Percentiles rank a stretch among this genome's conserved stretches.
These are phyloP conservation scores for Castor canadensis DNA, from an alignment of 2,113 vertebrate species.

Conservation along the genomic window DNA sequence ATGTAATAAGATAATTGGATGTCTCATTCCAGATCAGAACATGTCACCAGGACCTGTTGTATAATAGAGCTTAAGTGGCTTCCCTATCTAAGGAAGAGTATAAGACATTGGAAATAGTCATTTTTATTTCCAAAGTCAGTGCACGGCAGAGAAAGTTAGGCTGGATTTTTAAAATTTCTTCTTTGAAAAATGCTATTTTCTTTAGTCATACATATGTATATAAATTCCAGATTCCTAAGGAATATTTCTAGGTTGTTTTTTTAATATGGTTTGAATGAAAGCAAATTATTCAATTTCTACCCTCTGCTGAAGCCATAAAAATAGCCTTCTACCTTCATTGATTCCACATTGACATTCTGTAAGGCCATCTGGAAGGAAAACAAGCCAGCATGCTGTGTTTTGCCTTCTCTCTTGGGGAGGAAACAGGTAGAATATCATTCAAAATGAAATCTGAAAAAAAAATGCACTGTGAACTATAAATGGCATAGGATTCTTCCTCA, in stretches of 20 bases:
- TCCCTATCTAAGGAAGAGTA: background rate
- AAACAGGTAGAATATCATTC: background rate
- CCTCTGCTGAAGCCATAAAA: constrained; percentile 1
- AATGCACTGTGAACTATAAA: background rate
- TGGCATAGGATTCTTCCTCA: background rate
- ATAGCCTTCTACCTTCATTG: background rate
- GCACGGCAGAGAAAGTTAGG: background rate
- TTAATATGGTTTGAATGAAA: background rate
- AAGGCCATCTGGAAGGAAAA: background rate
- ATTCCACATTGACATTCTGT: background rate
- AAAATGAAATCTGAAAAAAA: background rate
- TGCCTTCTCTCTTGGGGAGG: background rate
- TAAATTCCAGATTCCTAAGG: background rate
- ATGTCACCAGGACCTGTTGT: constrained; percentile 1
- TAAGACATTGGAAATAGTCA: background rate
- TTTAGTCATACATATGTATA: background rate
- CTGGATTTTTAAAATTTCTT: background rate
- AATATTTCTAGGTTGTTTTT: background rate
- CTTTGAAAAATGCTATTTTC: background rate
- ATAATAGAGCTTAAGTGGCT: background rate
- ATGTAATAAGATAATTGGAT: background rate
- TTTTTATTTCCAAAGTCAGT: background rate
- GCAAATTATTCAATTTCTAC: background rate
- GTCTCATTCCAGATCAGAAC: background rate
- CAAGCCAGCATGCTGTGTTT: too few relatives aligned